Conservation (phyloP, 2,888 invertebrate genomes). For the Tribolium freemani region DNA sequence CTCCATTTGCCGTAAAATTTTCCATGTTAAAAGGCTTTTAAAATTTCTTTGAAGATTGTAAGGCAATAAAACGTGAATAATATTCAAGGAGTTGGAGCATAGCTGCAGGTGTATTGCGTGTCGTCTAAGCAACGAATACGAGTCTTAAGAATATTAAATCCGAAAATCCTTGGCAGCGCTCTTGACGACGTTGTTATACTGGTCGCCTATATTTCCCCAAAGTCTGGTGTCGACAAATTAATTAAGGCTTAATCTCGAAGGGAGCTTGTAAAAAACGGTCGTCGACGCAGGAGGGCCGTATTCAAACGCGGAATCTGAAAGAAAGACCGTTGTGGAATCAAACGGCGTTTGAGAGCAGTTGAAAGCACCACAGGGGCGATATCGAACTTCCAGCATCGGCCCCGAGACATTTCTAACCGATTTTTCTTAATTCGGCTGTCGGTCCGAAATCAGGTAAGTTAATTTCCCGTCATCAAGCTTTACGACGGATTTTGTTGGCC, state of each 20-base stretch:
- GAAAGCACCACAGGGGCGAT: slow-evolving; percentile 16
- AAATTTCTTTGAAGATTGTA: background rate
- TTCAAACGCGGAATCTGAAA: slow-evolving; percentile 7
- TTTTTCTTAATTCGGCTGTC: slow-evolving; percentile 29
- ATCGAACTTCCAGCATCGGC: background rate
- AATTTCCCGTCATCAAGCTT: slow-evolving; percentile 30
- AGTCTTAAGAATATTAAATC: slow-evolving; percentile 20
- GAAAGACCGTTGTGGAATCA: slow-evolving; percentile 18
- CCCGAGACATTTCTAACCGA: slow-evolving; percentile 17
- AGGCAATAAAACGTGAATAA: background rate
- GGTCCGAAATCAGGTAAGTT: slow-evolving; percentile 24
- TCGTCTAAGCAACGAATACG: slow-evolving; percentile 14
- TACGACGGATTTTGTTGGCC: slow-evolving; percentile 32
- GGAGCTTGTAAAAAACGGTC: slow-evolving; percentile 21
- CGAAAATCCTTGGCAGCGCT: slow-evolving; percentile 10
- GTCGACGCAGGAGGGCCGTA: slow-evolving; percentile 19
- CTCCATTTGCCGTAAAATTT: background rate
- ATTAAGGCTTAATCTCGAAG: slow-evolving; percentile 28
- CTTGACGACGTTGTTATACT: slow-evolving; percentile 27
- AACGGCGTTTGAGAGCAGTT: slow-evolving; percentile 1
- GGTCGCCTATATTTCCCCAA: slow-evolving; percentile 27
- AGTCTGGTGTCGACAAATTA: slow-evolving; percentile 31
- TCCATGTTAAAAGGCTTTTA: background rate
- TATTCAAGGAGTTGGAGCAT: background rate
- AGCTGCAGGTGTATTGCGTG: slow-evolving; percentile 30